Percentiles rank a stretch among this genome's conserved stretches.
Conservation (phyloP, 1,140 invertebrate species). For the Acromyrmex charruanus region DNA sequence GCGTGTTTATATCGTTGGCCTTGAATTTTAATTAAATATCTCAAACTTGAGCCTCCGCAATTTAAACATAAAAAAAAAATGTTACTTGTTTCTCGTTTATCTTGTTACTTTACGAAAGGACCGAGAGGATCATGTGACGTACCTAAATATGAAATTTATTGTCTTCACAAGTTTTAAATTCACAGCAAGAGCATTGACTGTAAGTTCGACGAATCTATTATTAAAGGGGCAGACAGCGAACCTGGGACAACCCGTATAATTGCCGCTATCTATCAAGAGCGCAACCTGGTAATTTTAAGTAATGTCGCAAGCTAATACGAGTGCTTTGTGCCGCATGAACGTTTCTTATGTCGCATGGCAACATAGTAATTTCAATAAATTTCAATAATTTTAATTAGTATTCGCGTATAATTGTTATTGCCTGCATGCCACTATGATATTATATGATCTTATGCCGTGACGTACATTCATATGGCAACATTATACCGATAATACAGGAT, state of each 20-base stretch:
- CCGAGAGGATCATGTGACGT: constrained; percentile 4
- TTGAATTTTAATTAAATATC: not conserved
- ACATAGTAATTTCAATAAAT: constrained; percentile 57
- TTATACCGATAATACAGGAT: constrained; percentile 41
- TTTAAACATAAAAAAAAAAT: not conserved
- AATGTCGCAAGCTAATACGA: constrained; percentile 60
- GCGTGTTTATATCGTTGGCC: too few species aligned
- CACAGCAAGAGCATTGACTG: constrained; percentile 10
- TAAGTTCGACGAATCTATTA: constrained; percentile 54
- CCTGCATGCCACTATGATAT: constrained; percentile 29
- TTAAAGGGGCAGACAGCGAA: constrained; percentile 31
- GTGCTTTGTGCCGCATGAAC: constrained; percentile 39
- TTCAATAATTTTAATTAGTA: constrained; percentile 64
- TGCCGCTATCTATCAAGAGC: constrained; percentile 53
- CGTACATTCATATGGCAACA: constrained; percentile 43
- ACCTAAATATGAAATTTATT: not conserved
- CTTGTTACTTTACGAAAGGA: not conserved
- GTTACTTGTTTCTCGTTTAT: not conserved
- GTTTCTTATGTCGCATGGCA: constrained; percentile 40
- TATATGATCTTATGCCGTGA: constrained; percentile 53
- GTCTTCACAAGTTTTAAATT: constrained; percentile 36
- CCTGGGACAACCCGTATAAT: constrained; percentile 48
- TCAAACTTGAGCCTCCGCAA: not conserved
- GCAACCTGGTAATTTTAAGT: constrained; percentile 60
- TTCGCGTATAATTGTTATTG: constrained; percentile 44